These are phyloP conservation scores for Chalcosyrphus nemorum DNA, from an alignment of 2,888 invertebrate species.

Conservation along the genomic window DNA sequence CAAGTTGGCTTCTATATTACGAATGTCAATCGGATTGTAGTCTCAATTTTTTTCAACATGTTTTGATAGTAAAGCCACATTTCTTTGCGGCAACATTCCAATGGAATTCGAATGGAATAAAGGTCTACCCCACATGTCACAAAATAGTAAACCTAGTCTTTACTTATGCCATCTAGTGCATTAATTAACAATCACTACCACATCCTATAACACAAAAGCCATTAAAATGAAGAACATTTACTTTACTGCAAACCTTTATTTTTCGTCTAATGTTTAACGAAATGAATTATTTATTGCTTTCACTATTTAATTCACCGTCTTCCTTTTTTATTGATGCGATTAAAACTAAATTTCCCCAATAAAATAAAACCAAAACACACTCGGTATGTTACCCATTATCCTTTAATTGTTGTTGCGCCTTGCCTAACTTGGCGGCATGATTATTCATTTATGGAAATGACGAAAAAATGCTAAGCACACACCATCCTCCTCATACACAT, in stretches of 20 bases:
- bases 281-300: conserved; percentile 13
- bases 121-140: no score
- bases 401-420: conserved; percentile 22
- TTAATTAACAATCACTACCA: conserved; percentile 4
- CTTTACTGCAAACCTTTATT: conserved; percentile 10
- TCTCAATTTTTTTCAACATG: no score
- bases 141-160: no score
- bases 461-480: conserved; percentile 3
- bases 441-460: conserved; percentile 53
- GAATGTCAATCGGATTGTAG: no score
- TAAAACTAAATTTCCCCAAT: conserved; percentile 15
- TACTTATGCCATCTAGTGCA: not conserved
- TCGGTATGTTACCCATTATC: not conserved
- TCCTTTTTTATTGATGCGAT: conserved; percentile 17
- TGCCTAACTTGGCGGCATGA: conserved; percentile 1
- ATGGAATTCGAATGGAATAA: no score
- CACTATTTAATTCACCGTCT: not conserved
- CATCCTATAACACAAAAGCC: not conserved
- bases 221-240: conserved; percentile 7
- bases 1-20: no score
- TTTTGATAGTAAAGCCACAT: no score
- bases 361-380: conserved; percentile 6
- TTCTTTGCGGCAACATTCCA: no score
- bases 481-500: conserved; percentile 8
- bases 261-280: not conserved